Percentiles rank a stretch among this genome's conserved stretches.
Conservation (phyloP, 2,888 invertebrate genomes). For the Agrenia bidenticulata region DNA sequence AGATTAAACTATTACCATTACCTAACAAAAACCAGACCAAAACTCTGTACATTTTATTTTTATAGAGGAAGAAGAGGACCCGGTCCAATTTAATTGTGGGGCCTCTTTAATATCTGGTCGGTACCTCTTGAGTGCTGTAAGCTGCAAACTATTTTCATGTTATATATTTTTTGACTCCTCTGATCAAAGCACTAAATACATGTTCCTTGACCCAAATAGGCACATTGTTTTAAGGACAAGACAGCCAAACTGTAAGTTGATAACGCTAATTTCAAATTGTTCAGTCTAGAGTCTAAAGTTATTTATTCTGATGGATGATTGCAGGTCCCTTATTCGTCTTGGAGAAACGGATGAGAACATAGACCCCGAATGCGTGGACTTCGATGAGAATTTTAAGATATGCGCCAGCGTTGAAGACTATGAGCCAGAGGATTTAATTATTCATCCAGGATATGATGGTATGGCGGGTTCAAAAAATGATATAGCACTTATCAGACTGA, state of each 20-base stretch:
- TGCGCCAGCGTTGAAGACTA: conserved; percentile 60
- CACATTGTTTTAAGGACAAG: conserved; percentile 46
- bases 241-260: conserved; percentile 29
- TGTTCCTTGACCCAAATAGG: conserved; percentile 27
- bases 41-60: too few species aligned
- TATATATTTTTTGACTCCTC: not conserved
- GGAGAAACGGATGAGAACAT: conserved; percentile 41
- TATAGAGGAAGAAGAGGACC: conserved; percentile 16
- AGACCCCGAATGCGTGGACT: conserved; percentile 41
- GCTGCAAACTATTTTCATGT: not conserved
- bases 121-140: not conserved
- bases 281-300: not conserved
- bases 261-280: not conserved
- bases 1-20: too few species aligned
- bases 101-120: conserved; percentile 34
- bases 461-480: conserved; percentile 67
- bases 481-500: conserved; percentile 69
- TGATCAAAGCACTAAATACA: too few species aligned
- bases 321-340: conserved; percentile 23
- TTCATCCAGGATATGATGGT: conserved; percentile 65
- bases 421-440: conserved; percentile 64
- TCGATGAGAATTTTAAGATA: conserved; percentile 10
- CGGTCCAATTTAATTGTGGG: conserved; percentile 34
- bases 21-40: too few species aligned
- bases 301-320: not conserved